Base-by-base conservation (phyloP, 2,888 invertebrate species). In the Bembecia ichneumoniformis region DNA sequence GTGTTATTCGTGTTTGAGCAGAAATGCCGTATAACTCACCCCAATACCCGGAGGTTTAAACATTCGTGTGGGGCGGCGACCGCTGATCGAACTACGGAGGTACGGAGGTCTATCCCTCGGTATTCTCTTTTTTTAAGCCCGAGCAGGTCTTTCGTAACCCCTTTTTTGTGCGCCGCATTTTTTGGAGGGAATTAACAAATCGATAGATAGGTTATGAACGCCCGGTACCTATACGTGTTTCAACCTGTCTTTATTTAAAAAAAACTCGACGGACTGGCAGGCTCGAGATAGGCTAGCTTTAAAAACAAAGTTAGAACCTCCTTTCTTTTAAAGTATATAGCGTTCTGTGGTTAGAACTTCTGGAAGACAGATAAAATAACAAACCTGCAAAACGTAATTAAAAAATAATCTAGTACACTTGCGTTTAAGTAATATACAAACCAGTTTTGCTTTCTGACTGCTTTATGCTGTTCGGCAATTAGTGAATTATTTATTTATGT, bases 91-190 rank as follows among this genome's bases (percentile, higher is more conserved):
- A 70, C 67, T 58, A 71, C 77, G 69, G 84, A 84, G 84, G 83
- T 83, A 86, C 83, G 81, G 82, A 83, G 84, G 81, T 72, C 74
- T 72, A 71, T 72, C 82, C 83, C 83, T 83, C 83, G 82, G 76
- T 77, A 66, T 82, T 81, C 78, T 20, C 34, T 77, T 80, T 77
- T 77, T 75, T 74, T 65, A 58, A 66, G 64, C 58, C 70, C 74
- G 69, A 77, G 70, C 80, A 81, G 80, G 82, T 82, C 77, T 66
- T 63, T 64, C 68, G 72, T 74, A 76, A 82, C 82, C 82, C 81
- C 77, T 82, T 86, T 82, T 81, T 79, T 78, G 66, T 77, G 61
- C 63, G 68, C 58, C 68, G 67, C 68, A 62, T 71, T 75, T 71
- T 82, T 82, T 82, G 81, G 79, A 80, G 81, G 81, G 81, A 82